Conservation (phyloP, 2,113 vertebrate species). For the Triplophysa siluroides region DNA sequence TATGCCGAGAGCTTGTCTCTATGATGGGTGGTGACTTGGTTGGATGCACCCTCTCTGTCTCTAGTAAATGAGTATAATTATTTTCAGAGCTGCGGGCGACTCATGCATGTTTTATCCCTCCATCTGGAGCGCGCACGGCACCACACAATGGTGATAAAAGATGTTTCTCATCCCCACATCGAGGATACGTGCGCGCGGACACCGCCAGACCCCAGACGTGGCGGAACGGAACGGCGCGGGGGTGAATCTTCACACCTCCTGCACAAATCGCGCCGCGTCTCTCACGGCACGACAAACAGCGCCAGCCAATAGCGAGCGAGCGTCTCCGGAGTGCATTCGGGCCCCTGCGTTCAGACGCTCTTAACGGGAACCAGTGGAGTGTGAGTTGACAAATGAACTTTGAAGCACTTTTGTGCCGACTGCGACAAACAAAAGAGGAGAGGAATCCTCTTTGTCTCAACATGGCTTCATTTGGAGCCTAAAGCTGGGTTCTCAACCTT, state of each 20-base stretch:
- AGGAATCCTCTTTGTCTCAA: slow-evolving; percentile 53
- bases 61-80: slow-evolving; percentile 99
- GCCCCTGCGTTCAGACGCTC: slow-evolving; percentile 70
- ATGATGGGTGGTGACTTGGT: slow-evolving; percentile 90
- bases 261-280: slow-evolving; percentile 26
- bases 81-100: slow-evolving; percentile 99
- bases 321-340: slow-evolving; percentile 50
- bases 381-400: slow-evolving; percentile 82
- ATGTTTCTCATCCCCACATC: slow-evolving; percentile 75
- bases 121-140: slow-evolving; percentile 80
- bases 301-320: slow-evolving; percentile 5
- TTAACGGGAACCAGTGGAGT: slow-evolving; percentile 79
- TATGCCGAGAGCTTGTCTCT: slow-evolving; percentile 86
- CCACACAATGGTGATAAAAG: slow-evolving; percentile 87
- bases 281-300: slow-evolving; percentile 26
- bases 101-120: slow-evolving; percentile 98
- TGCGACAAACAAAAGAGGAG: neutral
- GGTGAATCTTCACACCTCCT: slow-evolving; percentile 24
- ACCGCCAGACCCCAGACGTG: slow-evolving; percentile 20
- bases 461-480: slow-evolving; percentile 36
- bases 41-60: slow-evolving; percentile 90
- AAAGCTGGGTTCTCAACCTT: too few relatives aligned
- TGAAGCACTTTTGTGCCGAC: slow-evolving; percentile 67
- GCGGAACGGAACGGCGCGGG: slow-evolving; percentile 16
- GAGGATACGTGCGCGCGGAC: slow-evolving; percentile 47